A percentile compares a stretch with the other conserved stretches of the same genome.
Conservation (phyloP, 2,113 vertebrate species). For the Tychaedon coryphoeus region DNA sequence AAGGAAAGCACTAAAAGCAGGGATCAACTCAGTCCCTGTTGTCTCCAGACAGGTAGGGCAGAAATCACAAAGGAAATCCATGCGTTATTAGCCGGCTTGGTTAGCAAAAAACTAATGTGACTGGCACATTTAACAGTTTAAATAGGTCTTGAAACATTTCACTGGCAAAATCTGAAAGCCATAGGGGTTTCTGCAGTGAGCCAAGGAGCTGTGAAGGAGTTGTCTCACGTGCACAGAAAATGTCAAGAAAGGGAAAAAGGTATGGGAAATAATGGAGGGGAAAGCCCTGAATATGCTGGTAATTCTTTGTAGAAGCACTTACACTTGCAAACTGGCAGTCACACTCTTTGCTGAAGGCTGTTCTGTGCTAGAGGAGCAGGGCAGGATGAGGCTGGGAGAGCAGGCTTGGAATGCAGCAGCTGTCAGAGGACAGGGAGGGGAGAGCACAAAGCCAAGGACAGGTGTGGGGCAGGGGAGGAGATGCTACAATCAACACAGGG, state of each 20-base stretch:
- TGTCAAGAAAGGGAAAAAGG: not conserved
- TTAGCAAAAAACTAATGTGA: not conserved
- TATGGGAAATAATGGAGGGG: not conserved
- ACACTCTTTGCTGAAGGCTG: not conserved
- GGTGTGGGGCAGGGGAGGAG: not conserved
- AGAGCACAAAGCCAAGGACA: not conserved
- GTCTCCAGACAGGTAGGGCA: not conserved
- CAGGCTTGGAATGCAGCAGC: not conserved
- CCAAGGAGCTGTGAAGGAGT: not conserved
- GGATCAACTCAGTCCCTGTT: not conserved
- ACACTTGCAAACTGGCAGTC: not conserved
- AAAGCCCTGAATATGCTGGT: not conserved
- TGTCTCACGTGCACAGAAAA: not conserved
- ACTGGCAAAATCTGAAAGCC: not conserved
- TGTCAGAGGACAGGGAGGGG: not conserved
- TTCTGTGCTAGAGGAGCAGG: not conserved
- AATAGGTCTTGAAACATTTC: not conserved
- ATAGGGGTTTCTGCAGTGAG: not conserved
- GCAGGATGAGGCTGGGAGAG: not conserved
- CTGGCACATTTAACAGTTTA: not conserved
- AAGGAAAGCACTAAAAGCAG: not conserved
- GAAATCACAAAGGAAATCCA: not conserved
- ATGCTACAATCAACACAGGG: not conserved
- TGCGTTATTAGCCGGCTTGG: not conserved
- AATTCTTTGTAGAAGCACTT: not conserved